A percentile compares a stretch with the other conserved stretches of the same genome.
These are phyloP conservation scores for Diabrotica balteata DNA, from an alignment of 2,888 invertebrate species.

Conservation along the genomic window DNA sequence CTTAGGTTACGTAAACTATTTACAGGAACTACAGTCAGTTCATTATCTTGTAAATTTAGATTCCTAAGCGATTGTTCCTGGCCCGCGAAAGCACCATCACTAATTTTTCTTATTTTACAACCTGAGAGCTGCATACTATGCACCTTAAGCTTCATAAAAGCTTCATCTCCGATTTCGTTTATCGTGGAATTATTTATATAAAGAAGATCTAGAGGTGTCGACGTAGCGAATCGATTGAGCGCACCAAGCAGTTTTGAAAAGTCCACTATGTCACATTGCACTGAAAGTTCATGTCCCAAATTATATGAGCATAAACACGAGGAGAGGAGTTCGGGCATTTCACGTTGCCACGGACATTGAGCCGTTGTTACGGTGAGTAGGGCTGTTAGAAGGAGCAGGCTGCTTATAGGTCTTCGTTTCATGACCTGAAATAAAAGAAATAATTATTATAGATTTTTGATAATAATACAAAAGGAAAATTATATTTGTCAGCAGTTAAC, in stretches of 20 bases:
- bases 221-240: conserved; percentile 72
- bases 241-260: conserved; percentile 77
- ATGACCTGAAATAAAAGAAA: conserved; percentile 53
- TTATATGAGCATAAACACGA: conserved; percentile 90
- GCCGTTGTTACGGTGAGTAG: conserved; percentile 58
- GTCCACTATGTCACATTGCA: conserved; percentile 90
- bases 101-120: conserved; percentile 76
- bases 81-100: conserved; percentile 79
- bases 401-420: conserved; percentile 49
- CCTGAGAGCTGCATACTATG: conserved; percentile 86
- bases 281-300: conserved; percentile 82
- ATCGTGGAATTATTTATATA: conserved; percentile 90
- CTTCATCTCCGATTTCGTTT: conserved; percentile 69
- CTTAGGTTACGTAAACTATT: conserved; percentile 72
- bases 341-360: conserved; percentile 87
- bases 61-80: conserved; percentile 83
- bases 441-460: too few species aligned
- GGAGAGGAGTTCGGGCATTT: conserved; percentile 76
- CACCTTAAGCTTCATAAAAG: conserved; percentile 74
- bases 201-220: conserved; percentile 78
- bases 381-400: conserved; percentile 47
- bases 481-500: too few species aligned
- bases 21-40: conserved; percentile 79
- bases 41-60: conserved; percentile 85
- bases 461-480: too few species aligned